A percentile compares a stretch with the other conserved stretches of the same genome.
phyloP scores from a whole-genome alignment of 2,888 invertebrate species.

The Zonitis immaculata region DNA sequence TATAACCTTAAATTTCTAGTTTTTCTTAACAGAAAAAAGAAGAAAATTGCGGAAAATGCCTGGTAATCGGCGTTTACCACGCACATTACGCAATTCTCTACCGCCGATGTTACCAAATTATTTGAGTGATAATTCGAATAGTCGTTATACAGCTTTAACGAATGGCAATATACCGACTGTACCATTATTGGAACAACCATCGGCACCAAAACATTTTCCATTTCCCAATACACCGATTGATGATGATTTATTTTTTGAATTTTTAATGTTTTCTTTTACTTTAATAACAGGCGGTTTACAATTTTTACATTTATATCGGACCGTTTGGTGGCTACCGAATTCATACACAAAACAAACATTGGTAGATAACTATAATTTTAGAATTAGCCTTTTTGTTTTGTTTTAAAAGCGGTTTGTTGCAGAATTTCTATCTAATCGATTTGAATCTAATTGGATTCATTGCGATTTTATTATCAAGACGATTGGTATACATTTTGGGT shows the following conservation, averaged over 20 bases:
- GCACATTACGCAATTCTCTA: conserved; percentile 31
- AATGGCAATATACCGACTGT: conserved; percentile 34
- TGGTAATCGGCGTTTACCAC: conserved; percentile 33
- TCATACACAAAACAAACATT: conserved; percentile 83
- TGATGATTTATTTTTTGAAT: conserved; percentile 79
- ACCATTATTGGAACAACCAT: conserved; percentile 47
- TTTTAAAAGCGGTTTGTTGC: too few species aligned
- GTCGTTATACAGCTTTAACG: conserved; percentile 37
- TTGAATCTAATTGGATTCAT: conserved; percentile 81
- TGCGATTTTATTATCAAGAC: conserved; percentile 70
- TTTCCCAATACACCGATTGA: conserved; percentile 74
- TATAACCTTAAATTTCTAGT: too few species aligned
- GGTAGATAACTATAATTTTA: too few species aligned
- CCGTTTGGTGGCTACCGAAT: conserved; percentile 96
- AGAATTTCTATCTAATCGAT: conserved; percentile 96
- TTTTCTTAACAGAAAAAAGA: too few species aligned
- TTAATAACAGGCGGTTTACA: conserved; percentile 78
- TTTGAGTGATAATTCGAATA: conserved; percentile 32
- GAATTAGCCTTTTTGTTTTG: too few species aligned
- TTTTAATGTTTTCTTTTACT: conserved; percentile 76
- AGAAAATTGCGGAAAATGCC: conserved; percentile 29
- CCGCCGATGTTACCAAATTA: conserved; percentile 34
- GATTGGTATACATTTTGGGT: conserved; percentile 61
- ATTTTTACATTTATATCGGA: conserved; percentile 90
- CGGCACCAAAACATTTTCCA: conserved; percentile 74